Percentiles rank a stretch among this genome's conserved stretches.
These are phyloP conservation scores for Elaeidobius kamerunicus DNA, from an alignment of 2,888 invertebrate genomes.

Conservation along the genomic window DNA sequence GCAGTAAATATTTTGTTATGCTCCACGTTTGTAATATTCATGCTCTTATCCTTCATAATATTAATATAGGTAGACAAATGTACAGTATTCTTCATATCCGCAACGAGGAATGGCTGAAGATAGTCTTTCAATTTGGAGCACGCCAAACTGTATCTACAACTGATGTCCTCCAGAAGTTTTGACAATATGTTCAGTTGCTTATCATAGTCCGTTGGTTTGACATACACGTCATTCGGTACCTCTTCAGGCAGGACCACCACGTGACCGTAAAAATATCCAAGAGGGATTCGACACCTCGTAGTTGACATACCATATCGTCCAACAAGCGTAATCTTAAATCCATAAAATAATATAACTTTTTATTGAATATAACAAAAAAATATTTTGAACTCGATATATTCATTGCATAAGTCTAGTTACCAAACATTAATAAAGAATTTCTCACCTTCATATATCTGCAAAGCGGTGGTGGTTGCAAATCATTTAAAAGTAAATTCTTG, in stretches of 20 bases:
- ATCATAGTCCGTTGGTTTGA: slow-evolving; percentile 49
- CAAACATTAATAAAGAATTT: slow-evolving; percentile 1
- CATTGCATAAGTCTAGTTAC: background rate
- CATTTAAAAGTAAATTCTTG: slow-evolving; percentile 80
- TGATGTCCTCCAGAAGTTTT: slow-evolving; percentile 74
- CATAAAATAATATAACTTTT: slow-evolving; percentile 8
- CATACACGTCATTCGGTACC: slow-evolving; percentile 48
- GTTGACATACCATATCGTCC: slow-evolving; percentile 91
- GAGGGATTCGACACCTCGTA: slow-evolving; percentile 83
- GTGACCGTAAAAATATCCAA: slow-evolving; percentile 93
- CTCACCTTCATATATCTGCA: slow-evolving; percentile 84
- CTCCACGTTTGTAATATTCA: slow-evolving; percentile 44
- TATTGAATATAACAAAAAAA: background rate
- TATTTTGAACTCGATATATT: background rate
- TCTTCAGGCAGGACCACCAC: slow-evolving; percentile 67
- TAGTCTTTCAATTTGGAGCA: slow-evolving; percentile 80
- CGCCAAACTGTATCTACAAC: slow-evolving; percentile 78
- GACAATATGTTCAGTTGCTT: slow-evolving; percentile 64
- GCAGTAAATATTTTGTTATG: slow-evolving; percentile 53
- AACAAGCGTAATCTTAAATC: slow-evolving; percentile 76
- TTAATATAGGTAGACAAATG: slow-evolving; percentile 83
- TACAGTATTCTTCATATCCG: slow-evolving; percentile 77
- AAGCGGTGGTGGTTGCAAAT: slow-evolving; percentile 86
- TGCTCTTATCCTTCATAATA: slow-evolving; percentile 44
- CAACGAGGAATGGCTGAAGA: slow-evolving; percentile 70